Evolutionary conservation across 2,888 invertebrate species (phyloP).

Genomic region (Pocota personata): DNA sequence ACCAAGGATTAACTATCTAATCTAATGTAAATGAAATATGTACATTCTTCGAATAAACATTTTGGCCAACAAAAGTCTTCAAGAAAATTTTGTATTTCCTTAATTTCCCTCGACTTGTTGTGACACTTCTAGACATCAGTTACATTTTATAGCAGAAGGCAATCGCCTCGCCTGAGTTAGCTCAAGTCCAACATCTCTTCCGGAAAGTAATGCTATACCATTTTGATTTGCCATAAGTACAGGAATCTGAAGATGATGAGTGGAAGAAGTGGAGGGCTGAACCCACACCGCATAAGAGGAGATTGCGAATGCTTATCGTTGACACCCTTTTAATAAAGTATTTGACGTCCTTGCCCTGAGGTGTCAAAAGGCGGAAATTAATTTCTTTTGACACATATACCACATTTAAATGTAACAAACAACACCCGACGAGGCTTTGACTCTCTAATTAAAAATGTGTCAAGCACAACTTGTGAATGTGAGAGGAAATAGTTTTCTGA

Average conservation of each 20-base stretch:
- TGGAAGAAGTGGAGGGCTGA: background rate
- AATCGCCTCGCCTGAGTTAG: background rate
- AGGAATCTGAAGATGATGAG: constrained; percentile 2
- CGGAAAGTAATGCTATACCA: constrained; percentile 67
- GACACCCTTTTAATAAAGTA: constrained; percentile 62
- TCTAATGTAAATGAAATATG: background rate
- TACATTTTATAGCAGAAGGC: constrained; percentile 36
- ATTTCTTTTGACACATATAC: constrained; percentile 72
- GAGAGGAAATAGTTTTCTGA: constrained; percentile 55
- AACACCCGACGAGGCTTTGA: constrained; percentile 65
- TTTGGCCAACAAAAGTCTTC: constrained; percentile 49
- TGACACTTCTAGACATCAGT: constrained; percentile 59
- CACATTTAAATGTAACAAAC: constrained; percentile 69
- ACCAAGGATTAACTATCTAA: background rate
- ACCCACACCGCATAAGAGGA: constrained; percentile 57
- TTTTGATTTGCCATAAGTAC: constrained; percentile 67
- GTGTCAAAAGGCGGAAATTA: constrained; percentile 71
- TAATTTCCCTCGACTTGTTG: constrained; percentile 66
- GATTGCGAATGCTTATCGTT: constrained; percentile 70
- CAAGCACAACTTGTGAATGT: constrained; percentile 50
- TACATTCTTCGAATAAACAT: constrained; percentile 44
- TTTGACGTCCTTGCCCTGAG: constrained; percentile 49
- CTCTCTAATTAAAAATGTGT: constrained; percentile 70
- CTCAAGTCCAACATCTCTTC: constrained; percentile 59
- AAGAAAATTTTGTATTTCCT: constrained; percentile 57